A percentile compares a stretch with the other conserved stretches of the same genome.
phyloP scores from a whole-genome alignment of 2,113 vertebrate genomes.

The Cygnus atratus region DNA sequence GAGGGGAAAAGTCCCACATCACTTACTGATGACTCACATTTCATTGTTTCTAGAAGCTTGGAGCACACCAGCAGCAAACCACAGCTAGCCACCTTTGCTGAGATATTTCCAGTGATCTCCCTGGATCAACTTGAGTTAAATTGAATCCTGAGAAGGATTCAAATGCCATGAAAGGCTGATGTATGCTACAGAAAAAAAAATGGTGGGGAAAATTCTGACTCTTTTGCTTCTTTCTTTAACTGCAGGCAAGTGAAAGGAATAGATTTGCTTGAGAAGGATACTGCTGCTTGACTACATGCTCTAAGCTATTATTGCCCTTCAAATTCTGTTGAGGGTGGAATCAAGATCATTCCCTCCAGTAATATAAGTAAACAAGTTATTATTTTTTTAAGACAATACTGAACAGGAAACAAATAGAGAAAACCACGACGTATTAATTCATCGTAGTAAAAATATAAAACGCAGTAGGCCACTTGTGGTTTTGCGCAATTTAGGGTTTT shows the following conservation, averaged over 20 bases:
- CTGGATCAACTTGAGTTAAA: background rate
- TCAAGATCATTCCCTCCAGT: background rate
- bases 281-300: background rate
- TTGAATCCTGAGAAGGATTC: background rate
- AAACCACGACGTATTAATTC: slow-evolving; percentile 42
- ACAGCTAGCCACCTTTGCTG: background rate
- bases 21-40: background rate
- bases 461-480: slow-evolving; percentile 25
- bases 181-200: background rate
- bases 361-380: slow-evolving; percentile 26
- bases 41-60: background rate
- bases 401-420: slow-evolving; percentile 32
- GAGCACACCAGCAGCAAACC: background rate
- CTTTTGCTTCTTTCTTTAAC: background rate
- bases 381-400: slow-evolving; percentile 7
- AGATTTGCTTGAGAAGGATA: background rate
- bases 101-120: background rate
- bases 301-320: background rate
- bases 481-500: slow-evolving; percentile 43
- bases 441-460: slow-evolving; percentile 6
- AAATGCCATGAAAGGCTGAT: background rate
- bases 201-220: background rate
- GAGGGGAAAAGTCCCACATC: background rate
- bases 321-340: background rate
- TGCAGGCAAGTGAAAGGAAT: background rate